These are phyloP conservation scores for Alexandromys fortis DNA, from an alignment of 2,113 vertebrate genomes.

Conservation along the genomic window DNA sequence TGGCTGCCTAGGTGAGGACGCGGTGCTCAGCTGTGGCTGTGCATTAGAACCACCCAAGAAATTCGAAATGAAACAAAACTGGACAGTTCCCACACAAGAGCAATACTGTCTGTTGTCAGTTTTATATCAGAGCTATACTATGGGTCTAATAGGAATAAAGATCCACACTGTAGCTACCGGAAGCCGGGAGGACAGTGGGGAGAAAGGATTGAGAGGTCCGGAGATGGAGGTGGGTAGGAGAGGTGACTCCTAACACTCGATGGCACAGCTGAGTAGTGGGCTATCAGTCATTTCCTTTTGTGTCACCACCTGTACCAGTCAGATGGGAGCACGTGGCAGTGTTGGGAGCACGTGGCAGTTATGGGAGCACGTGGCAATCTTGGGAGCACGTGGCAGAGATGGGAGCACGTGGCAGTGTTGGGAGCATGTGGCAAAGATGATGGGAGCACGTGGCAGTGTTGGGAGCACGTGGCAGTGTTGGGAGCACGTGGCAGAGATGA, in stretches of 20 bases:
- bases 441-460: fast-evolving
- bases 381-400: no score
- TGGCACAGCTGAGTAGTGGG: background rate
- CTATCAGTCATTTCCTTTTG: background rate
- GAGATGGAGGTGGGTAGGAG: background rate
- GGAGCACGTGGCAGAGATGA: fast-evolving
- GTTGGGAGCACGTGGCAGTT: no score
- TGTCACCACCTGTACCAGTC: background rate
- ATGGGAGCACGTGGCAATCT: no score
- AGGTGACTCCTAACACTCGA: background rate
- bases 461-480: no score
- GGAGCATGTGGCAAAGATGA: no score
- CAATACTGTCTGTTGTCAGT: background rate
- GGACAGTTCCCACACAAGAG: background rate
- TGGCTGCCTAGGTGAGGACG: background rate
- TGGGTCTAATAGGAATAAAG: background rate
- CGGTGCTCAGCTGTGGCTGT: background rate
- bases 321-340: no score
- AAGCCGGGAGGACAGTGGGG: background rate
- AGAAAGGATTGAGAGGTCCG: no score
- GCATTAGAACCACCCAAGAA: fast-evolving
- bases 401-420: no score
- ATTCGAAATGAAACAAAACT: background rate
- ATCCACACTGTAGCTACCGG: background rate
- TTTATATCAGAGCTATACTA: background rate